Percentiles rank a stretch among this genome's conserved stretches.
Evolutionary conservation across 2,113 vertebrate genomes (phyloP).

Genomic region (Hylia prasina): DNA sequence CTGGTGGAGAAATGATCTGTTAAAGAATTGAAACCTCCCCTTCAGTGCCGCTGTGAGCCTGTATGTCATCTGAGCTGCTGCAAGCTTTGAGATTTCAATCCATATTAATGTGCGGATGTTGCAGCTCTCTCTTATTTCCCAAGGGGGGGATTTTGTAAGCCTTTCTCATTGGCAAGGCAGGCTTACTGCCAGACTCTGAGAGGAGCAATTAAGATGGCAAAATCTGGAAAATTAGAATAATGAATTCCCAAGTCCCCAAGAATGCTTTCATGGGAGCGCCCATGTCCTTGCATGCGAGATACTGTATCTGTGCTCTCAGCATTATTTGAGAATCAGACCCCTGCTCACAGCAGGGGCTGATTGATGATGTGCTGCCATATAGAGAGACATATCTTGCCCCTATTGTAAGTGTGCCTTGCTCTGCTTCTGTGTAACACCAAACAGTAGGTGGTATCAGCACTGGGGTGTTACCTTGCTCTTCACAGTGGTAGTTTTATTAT

Average conservation of each 20-base stretch:
- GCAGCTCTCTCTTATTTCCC: conserved; percentile 52
- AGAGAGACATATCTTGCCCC: not conserved
- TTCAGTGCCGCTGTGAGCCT: not conserved
- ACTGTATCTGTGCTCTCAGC: not conserved
- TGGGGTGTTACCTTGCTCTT: not conserved
- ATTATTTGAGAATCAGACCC: not conserved
- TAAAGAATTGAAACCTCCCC: not conserved
- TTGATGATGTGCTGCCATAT: not conserved
- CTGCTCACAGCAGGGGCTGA: not conserved
- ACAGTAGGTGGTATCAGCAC: not conserved
- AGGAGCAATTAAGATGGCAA: conserved; percentile 10
- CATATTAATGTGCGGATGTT: conserved; percentile 4
- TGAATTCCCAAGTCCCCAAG: not conserved
- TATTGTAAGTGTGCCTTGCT: not conserved
- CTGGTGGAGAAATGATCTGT: not conserved
- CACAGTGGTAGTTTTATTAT: not conserved
- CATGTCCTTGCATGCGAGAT: rapidly evolving
- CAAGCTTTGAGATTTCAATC: not conserved
- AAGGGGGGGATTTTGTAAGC: not conserved
- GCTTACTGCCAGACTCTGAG: not conserved
- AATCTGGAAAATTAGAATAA: conserved; percentile 11
- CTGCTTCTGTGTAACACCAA: not conserved
- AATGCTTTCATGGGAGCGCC: not conserved
- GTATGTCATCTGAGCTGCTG: not conserved
- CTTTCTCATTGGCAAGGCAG: not conserved